Base-by-base conservation (phyloP, 2,797 vertebrate genomes). In the Sebastes steindachneri region DNA sequence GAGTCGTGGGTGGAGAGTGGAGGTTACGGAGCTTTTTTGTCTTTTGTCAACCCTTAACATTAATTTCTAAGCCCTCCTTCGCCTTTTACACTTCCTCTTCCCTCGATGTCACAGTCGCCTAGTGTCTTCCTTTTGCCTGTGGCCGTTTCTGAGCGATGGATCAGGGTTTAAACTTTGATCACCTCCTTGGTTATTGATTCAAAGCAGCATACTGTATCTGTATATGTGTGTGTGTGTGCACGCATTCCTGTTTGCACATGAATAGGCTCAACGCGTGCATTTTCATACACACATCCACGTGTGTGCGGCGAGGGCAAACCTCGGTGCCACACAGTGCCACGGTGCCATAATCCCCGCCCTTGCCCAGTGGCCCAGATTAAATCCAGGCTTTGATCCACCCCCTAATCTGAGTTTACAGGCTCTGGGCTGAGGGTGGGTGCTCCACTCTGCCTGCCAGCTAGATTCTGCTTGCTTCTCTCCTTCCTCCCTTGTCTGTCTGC, bases 331-430 rank as follows among this genome's bases (percentile, higher is more conserved):
- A 87, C 89, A 90, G 90, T 90, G 92, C 93, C 86, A 89, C 72
- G 76, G 87, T 93, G 92, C 94, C 92, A 92, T 91, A 93, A 95
- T 95, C 93, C 92, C 94, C 93, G 58, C 93, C 94, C 93, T 95
- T 95, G 91, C 94, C 95, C 94, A 94, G 87, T 95, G 94, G 95
- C 95, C 95, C 95, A 95, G 94, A 96, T 96, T 96, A 96, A 95
- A 96, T 95, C 93, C 95, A 88, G 86, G 87, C 93, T 95, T 95
- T 96, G 93, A 96, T 96, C 95, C 95, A 90, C 94, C 95, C 95
- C 94, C 94, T 96, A 96, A 96, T 96, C 95, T 94, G 94, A 95
- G 95, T 95, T 96, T 96, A 95, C 94, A 95, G 95, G 92, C 95
- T 93, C 84, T 87, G 91, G 92, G 92, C 90, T 89, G 91, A 95